Evolutionary conservation across 64 coral and sea anemone genomes (phyloP), one percentile per base, ranked within the genome.

Genomic region (Stylophora pistillata): DNA sequence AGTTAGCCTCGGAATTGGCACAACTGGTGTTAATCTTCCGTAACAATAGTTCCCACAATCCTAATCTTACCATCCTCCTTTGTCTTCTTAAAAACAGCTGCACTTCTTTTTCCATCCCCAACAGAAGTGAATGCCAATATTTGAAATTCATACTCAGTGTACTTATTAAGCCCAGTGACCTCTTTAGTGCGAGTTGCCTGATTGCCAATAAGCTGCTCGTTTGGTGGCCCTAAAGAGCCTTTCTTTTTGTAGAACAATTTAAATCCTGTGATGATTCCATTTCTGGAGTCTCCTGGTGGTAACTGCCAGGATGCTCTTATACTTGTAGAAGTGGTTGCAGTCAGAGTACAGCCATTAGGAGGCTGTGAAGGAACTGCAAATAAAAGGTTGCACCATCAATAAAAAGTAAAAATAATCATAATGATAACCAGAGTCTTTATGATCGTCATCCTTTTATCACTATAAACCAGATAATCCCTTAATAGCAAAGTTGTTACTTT

Each of bases 111-210:
- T 79, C 77, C 77, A 60, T 79, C 32, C 11, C 77, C 77, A 1
- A 29, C 3, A 25, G 56, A 5, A 17, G 55, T 17, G 18, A 79
- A 79, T 6, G 77, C 55, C 56, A 79, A 30, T 15, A 79, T 56
- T 30, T 79, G 54, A 79, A 79, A 79, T 60, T 79, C 77, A 79
- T 79, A 79, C 26, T 79, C 56, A 9, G 77, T 79, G 55, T 6
- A 59, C 60, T 31, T 79, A 0, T 12, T 55, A 17, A 79, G 55
- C 3, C 55, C 54, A 30, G 77, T 79, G 4, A 79, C 28, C 7
- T 60, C 32, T 30, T 28, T 28, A 29, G 10, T 33, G 5, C 17
- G 2, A 4, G 54, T 59, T 9, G 77, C 30, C 5, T 61, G 7
- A 18, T 28, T 15, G 10, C 1, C n/a, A 4, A 79, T 60, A 3